phyloP scores from a whole-genome alignment of 2,888 invertebrate genomes.

The Platerodrilus igneus region DNA sequence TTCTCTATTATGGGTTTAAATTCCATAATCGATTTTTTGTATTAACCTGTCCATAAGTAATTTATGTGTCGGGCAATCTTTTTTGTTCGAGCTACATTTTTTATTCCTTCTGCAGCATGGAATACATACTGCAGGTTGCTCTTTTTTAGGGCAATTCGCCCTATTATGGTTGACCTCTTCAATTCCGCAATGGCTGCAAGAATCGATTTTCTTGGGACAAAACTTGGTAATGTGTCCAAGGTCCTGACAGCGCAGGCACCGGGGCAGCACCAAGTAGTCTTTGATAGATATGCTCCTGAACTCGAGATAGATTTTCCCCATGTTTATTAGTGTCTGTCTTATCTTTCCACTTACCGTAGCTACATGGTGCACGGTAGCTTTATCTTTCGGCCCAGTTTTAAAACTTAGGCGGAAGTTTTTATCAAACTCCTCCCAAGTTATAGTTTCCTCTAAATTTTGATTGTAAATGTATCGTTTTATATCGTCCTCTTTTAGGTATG shows the following conservation, averaged over 20 bases:
- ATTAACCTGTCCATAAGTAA: constrained; percentile 10
- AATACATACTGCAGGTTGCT: neutral
- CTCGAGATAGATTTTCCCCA: constrained; percentile 8
- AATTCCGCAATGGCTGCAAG: too few relatives aligned
- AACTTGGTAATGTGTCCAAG: constrained; percentile 5
- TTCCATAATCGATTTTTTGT: constrained; percentile 11
- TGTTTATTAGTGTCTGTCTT: too few relatives aligned
- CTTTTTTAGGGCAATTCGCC: too few relatives aligned
- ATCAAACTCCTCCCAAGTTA: constrained; percentile 1
- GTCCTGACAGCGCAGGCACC: constrained; percentile 3
- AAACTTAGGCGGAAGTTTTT: constrained; percentile 9
- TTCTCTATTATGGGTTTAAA: neutral
- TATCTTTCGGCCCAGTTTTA: constrained; percentile 10
- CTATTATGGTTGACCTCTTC: too few relatives aligned
- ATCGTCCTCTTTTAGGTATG: neutral
- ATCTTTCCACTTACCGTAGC: constrained; percentile 5
- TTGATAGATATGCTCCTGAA: constrained; percentile 1
- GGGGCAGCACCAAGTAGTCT: constrained; percentile 7
- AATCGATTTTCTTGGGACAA: too few relatives aligned
- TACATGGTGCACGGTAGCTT: constrained; percentile 9
- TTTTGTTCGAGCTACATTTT: neutral
- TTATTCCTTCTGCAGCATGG: constrained; percentile 4
- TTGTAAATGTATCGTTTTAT: constrained; percentile 4
- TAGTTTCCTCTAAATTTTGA: constrained; percentile 5
- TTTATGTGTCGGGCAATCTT: constrained; percentile 6